phyloP scores from a whole-genome alignment of 2,888 invertebrate species.

The Drosophila lacicola region DNA sequence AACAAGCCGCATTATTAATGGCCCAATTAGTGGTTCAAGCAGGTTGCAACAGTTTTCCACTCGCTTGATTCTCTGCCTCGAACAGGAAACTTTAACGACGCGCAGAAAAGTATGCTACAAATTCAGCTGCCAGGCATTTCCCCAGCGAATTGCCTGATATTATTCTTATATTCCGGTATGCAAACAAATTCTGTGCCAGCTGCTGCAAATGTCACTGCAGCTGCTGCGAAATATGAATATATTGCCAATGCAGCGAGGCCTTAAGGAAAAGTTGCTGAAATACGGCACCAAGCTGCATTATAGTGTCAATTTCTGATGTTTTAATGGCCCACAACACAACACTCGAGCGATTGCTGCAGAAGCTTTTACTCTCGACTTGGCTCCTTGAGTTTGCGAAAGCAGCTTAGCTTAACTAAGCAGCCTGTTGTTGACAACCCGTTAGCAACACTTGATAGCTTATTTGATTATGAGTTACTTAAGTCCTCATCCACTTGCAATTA shows the following conservation, averaged over 20 bases:
- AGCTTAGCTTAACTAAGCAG: constrained; percentile 3
- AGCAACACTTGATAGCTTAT: constrained; percentile 13
- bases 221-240: constrained; percentile 65
- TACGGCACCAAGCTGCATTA: constrained; percentile 37
- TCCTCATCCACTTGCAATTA: constrained; percentile 34
- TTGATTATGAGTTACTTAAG: constrained; percentile 28
- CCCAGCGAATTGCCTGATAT: constrained; percentile 10
- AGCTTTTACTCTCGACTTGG: background rate
- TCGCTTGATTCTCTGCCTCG: constrained; percentile 1
- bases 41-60: constrained; percentile 36
- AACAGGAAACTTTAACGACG: constrained; percentile 16
- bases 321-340: background rate
- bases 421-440: constrained; percentile 3
- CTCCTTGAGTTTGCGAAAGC: background rate
- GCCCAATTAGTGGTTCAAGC: constrained; percentile 65
- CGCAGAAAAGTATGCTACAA: constrained; percentile 50
- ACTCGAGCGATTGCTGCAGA: background rate
- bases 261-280: constrained; percentile 17
- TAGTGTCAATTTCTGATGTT: constrained; percentile 32
- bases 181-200: constrained; percentile 7
- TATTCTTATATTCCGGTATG: constrained; percentile 2
- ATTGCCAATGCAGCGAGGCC: constrained; percentile 36
- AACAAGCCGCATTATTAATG: constrained; percentile 64
- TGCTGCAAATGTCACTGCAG: constrained; percentile 43
- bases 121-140: constrained; percentile 30